Base-by-base conservation (phyloP, 2,888 invertebrate genomes). In the Apantesis nais region DNA sequence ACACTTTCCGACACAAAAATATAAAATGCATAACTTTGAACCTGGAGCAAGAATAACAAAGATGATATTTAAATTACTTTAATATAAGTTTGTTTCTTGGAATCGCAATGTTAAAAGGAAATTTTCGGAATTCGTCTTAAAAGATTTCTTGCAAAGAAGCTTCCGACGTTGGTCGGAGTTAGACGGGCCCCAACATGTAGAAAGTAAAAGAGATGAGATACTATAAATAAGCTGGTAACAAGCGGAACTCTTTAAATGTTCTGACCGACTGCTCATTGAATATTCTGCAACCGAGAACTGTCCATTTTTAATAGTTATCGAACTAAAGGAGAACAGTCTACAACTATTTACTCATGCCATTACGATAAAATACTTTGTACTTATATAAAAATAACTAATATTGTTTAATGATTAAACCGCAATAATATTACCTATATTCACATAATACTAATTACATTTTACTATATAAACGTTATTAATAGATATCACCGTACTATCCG, bases 41-140 rank as follows among this genome's bases (percentile, higher is more conserved):
- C 89, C 89, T 83, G 74, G 69, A 76, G 78, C 85, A 83, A 88
- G 89, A 90, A 91, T 88, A 90, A 91, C 90, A 91, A 91, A 91
- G 91, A 88, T 85, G 88, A 88, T 84, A 90, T 91, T 92, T 90
- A 90, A 92, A 92, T 91, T 92, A 89, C 90, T 92, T 91, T 90
- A 90, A 89, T 90, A 90, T 87, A 91, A 92, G 86, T 92, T 90
- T 92, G 90, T 92, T 92, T 91, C 90, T 90, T 89, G 88, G 90
- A 91, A 90, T 91, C 86, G 88, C 88, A 85, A 90, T 86, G 89
- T 87, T 87, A 88, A 87, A 86, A 88, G 90, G 89, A 89, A 89
- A 92, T 92, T 91, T 92, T 92, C 83, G 92, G 92, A 92, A 94
- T 94, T 90, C 88, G 88, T 89, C 91, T 89, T 89, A 90, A 90